Base-by-base conservation (phyloP, 1,140 invertebrate species). In the Andrena cerasifolii region DNA sequence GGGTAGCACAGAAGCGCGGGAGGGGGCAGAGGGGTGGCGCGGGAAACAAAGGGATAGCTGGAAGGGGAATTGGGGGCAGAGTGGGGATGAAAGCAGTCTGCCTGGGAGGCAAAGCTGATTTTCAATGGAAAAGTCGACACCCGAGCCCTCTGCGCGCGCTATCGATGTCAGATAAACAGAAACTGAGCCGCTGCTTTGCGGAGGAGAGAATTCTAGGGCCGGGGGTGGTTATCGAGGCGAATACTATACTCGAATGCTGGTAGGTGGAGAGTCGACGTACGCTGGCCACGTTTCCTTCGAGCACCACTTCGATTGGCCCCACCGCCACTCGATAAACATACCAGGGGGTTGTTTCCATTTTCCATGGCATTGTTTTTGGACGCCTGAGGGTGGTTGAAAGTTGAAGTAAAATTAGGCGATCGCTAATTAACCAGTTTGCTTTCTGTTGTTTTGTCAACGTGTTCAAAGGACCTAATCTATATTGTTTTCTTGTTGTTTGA, bases 101-200 rank as follows among this genome's bases (percentile, higher is more conserved):
- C 26, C 33, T 18, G 49, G 65, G 12, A 68, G 51, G 47, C 28
- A 61, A 28, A 51, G 56, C 51, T 76, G 73, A 68, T 68, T 76
- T 68, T 76, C 63, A 36, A 68, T 68, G 56, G 28, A 40, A 68
- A 76, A 76, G 73, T 76, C 73, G 65, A 68, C 65, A 54, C 73
- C 51, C n/a, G 63, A 68, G 21, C 73, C 21, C n/a, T 43, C 63
- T 26, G 14, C 7, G 21, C n/a, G 6, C 53, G 63, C 68, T 76
- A 59, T 76, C 65, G 73, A 68, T 59, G 73, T 65, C 43, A 53
- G 53, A 68, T 76, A 76, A 76, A 76, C 73, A 76, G 68, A 76
- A 68, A 76, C 73, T 59, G 63, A 49, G 21, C 43, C 5, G 8
- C 10, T 21, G 49, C n/a, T 40, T 16, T 12, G 31, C 28, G 3